These are phyloP conservation scores for Potamilus streckersoni DNA, from an alignment of 1,140 invertebrate species.

Conservation along the genomic window DNA sequence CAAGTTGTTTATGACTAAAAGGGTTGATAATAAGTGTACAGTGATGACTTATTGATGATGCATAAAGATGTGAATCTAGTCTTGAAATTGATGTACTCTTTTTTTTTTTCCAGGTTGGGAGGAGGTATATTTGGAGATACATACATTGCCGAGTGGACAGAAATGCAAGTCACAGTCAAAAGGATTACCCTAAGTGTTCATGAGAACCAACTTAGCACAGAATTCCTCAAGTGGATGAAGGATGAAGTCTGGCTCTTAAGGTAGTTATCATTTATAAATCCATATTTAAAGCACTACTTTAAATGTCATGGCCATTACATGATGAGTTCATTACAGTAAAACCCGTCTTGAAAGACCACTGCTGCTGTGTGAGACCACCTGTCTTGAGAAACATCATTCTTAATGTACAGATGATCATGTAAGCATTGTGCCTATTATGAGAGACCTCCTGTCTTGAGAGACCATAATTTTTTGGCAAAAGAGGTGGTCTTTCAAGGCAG, in stretches of 20 bases:
- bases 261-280: conserved; percentile 18
- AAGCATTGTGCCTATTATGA: background rate
- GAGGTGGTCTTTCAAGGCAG: too few relatives aligned
- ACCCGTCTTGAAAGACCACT: too few relatives aligned
- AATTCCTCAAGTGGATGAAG: conserved; percentile 48
- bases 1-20: too few relatives aligned
- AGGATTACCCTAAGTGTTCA: conserved; percentile 59
- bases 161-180: conserved; percentile 59
- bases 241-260: conserved; percentile 53
- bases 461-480: too few relatives aligned
- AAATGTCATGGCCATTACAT: background rate
- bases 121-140: conserved; percentile 64
- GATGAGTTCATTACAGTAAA: background rate
- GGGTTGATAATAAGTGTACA: too few relatives aligned
- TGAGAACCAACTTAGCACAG: conserved; percentile 50
- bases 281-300: background rate
- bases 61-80: background rate
- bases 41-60: too few relatives aligned
- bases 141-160: conserved; percentile 55
- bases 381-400: too few relatives aligned
- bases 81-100: conserved; percentile 1
- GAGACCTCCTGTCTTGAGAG: too few relatives aligned
- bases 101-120: conserved; percentile 49
- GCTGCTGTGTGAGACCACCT: too few relatives aligned
- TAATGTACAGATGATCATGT: too few relatives aligned